Base-by-base conservation (phyloP, 2,113 vertebrate species). In the Argyrosomus japonicus region DNA sequence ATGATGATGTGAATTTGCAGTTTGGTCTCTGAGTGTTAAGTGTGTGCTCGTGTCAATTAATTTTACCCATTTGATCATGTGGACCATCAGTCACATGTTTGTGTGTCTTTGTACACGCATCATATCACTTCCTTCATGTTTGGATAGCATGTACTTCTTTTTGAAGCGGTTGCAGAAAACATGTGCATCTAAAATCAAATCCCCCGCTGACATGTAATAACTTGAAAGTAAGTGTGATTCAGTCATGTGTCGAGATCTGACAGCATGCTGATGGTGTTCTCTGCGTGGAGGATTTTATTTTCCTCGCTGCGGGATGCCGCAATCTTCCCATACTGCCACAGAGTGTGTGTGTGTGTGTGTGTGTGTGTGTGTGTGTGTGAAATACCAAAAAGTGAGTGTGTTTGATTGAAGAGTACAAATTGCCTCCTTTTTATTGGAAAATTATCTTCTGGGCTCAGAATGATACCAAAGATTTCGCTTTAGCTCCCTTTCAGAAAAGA, bases 391-490 rank as follows among this genome's bases (percentile, higher is more conserved):
- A 62, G 29, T 43, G 62, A 51, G 17, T 11, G 29, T 68, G 58
- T 64, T 19, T 68, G 76, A 71, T 77, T 77, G 68, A 77, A 47
- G 32, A 68, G 48, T 19, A 68, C 18, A 13, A 57, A 72, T 75
- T 12, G 7, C 45, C 18, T 21, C 4, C 63, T 5, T 40, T 76
- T 79, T 84, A 82, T 84, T 82, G 65, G 68, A 79, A 83, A 78
- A 78, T 83, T 50, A 75, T 87, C 64, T 57, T 77, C 25, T 11
- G 36, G 67, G 18, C 71, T 54, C 3, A 1, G 45, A 18, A 1
- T 61, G 80, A 85, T 25, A 62, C 63, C 18, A 10, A 17, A 64
- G 69, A 79, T 84, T 63, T 36, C 7, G 32, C 60, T 64, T 62
- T 65, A 25, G 54, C 64, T 61, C 65, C 19, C 21, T 82, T 77